These are phyloP conservation scores for Macrotis lagotis DNA, from an alignment of 2,113 vertebrate species.

Conservation along the genomic window DNA sequence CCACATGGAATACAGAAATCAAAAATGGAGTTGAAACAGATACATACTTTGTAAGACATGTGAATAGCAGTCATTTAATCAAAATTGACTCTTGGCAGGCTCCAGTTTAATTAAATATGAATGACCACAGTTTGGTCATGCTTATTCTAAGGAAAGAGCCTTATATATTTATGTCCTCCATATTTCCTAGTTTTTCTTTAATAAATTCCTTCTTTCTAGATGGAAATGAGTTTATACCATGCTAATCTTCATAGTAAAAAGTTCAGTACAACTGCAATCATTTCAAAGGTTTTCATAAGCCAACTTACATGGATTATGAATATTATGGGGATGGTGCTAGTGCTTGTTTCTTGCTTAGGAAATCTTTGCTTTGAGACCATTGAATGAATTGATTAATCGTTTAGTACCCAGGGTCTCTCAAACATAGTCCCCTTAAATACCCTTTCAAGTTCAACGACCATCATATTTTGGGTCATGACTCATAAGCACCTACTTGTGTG, in stretches of 20 bases:
- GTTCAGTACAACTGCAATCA: slow-evolving; percentile 3
- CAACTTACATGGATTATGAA: not conserved
- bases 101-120: slow-evolving; percentile 42
- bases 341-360: not conserved
- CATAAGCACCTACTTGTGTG: not conserved
- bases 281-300: not conserved
- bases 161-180: slow-evolving; percentile 12
- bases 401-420: not conserved
- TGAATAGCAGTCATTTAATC: slow-evolving; percentile 7
- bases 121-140: slow-evolving; percentile 22
- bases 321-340: not conserved
- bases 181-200: slow-evolving; percentile 31
- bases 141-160: slow-evolving; percentile 24
- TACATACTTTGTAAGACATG: not conserved
- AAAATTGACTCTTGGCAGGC: slow-evolving; percentile 19
- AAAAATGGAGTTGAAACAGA: not conserved
- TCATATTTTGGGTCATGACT: not conserved
- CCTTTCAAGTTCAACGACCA: not conserved
- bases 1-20: not conserved
- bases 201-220: slow-evolving; percentile 30
- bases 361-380: not conserved
- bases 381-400: not conserved
- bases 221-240: slow-evolving; percentile 22
- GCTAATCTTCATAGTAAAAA: slow-evolving; percentile 28
- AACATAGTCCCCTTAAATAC: not conserved